A percentile compares a stretch with the other conserved stretches of the same genome.
Evolutionary conservation across 2,888 invertebrate genomes (phyloP).

Genomic region (Drosophila paramelanica): DNA sequence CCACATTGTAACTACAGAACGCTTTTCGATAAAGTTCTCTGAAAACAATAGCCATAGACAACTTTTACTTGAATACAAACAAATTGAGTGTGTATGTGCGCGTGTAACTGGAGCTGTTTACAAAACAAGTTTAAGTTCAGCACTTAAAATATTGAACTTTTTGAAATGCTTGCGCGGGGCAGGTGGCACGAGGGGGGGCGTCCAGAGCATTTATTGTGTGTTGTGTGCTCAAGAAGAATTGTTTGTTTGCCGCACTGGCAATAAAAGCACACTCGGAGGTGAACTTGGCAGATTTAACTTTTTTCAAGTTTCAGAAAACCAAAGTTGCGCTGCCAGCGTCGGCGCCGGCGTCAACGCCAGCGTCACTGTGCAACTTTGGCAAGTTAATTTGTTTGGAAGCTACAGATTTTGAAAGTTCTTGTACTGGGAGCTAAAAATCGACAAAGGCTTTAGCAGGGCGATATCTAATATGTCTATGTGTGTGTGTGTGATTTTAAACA

Average conservation of each 20-base stretch:
- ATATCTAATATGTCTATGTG: conserved; percentile 53
- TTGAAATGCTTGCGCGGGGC: conserved; percentile 25
- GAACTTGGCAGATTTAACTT: conserved; percentile 80
- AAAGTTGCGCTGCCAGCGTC: conserved; percentile 49
- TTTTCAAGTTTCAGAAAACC: conserved; percentile 75
- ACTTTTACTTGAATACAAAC: conserved; percentile 49
- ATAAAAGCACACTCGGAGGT: conserved; percentile 77
- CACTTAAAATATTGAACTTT: conserved; percentile 69
- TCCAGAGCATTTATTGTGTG: conserved; percentile 11
- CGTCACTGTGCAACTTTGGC: conserved; percentile 68
- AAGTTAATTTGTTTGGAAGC: conserved; percentile 82
- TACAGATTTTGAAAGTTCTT: conserved; percentile 83
- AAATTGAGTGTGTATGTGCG: not conserved
- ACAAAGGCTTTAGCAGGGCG: conserved; percentile 83
- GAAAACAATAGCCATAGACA: conserved; percentile 30
- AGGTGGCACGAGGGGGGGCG: not conserved
- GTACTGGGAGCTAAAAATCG: conserved; percentile 84
- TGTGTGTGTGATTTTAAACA: conserved; percentile 35
- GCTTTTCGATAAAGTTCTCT: conserved; percentile 26
- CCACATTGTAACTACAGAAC: not conserved
- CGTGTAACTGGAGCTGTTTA: conserved; percentile 55
- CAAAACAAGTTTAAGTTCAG: conserved; percentile 68
- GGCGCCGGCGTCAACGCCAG: conserved; percentile 5
- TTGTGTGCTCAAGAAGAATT: conserved; percentile 41
- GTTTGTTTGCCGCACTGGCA: conserved; percentile 21